phyloP scores from a whole-genome alignment of 1,140 invertebrate genomes.

The Drosophila rufa region DNA sequence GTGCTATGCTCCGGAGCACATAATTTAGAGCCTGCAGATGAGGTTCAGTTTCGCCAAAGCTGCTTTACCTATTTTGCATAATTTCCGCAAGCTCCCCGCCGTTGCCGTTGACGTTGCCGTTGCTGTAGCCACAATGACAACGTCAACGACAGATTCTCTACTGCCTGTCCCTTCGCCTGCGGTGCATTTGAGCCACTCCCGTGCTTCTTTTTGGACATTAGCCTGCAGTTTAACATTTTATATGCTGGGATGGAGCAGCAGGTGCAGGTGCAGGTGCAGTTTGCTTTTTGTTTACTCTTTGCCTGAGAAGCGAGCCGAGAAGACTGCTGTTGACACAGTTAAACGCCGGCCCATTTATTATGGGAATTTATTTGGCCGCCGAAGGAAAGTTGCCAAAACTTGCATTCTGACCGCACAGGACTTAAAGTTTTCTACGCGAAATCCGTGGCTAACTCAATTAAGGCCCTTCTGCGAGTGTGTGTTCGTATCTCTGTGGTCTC shows the following conservation, averaged over 20 bases:
- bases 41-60: constrained; percentile 77
- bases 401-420: constrained; percentile 44
- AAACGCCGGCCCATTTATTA: constrained; percentile 70
- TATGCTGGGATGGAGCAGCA: constrained; percentile 32
- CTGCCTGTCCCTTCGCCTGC: constrained; percentile 43
- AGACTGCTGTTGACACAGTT: constrained; percentile 72
- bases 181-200: constrained; percentile 57
- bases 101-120: not conserved
- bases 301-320: constrained; percentile 37
- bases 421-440: constrained; percentile 51
- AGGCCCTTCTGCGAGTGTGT: constrained; percentile 30
- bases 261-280: constrained; percentile 25
- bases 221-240: constrained; percentile 71
- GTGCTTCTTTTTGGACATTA: constrained; percentile 77
- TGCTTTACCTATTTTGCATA: constrained; percentile 83
- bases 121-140: constrained; percentile 37
- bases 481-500: constrained; percentile 32
- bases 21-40: constrained; percentile 75
- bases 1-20: constrained; percentile 35
- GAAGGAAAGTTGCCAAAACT: constrained; percentile 46
- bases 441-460: constrained; percentile 77
- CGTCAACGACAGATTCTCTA: constrained; percentile 31
- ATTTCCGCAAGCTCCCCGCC: constrained; percentile 68
- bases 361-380: constrained; percentile 68
- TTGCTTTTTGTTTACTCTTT: constrained; percentile 20